These are phyloP conservation scores for Pyrrhosoma nymphula DNA, from an alignment of 2,888 invertebrate genomes.

Conservation along the genomic window DNA sequence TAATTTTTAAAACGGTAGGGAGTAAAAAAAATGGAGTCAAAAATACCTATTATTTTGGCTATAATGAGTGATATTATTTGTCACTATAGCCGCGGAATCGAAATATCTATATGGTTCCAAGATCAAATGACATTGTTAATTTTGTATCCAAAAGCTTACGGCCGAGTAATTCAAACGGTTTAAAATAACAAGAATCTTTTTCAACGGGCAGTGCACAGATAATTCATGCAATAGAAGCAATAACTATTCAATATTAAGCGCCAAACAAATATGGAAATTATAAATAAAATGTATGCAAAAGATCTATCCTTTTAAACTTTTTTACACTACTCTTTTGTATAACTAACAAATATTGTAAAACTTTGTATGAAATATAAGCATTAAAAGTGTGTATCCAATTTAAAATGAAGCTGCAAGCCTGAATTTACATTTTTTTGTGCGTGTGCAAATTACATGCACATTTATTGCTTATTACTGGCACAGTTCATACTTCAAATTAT, in stretches of 20 bases:
- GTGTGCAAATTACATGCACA: not conserved
- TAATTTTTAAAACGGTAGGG: not conserved
- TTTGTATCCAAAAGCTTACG: not conserved
- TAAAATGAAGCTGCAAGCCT: not conserved
- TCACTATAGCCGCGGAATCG: not conserved
- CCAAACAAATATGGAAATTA: no score
- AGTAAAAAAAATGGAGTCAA: no score
- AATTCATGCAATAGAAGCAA: no score
- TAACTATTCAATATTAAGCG: no score
- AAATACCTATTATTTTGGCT: not conserved
- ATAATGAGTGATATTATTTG: not conserved
- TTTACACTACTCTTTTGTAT: no score
- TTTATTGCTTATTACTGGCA: not conserved
- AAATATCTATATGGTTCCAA: not conserved
- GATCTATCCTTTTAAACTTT: no score
- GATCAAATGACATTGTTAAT: not conserved
- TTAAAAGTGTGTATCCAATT: not conserved
- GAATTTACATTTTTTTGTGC: no score
- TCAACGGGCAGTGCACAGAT: no score
- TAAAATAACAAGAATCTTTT: not conserved
- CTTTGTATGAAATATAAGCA: no score
- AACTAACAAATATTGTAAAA: no score
- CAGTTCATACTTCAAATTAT: not conserved
- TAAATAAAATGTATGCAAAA: no score
- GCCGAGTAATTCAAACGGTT: not conserved